Evolutionary conservation across 2,113 vertebrate species (phyloP).

Genomic region (Tupaia chinensis): DNA sequence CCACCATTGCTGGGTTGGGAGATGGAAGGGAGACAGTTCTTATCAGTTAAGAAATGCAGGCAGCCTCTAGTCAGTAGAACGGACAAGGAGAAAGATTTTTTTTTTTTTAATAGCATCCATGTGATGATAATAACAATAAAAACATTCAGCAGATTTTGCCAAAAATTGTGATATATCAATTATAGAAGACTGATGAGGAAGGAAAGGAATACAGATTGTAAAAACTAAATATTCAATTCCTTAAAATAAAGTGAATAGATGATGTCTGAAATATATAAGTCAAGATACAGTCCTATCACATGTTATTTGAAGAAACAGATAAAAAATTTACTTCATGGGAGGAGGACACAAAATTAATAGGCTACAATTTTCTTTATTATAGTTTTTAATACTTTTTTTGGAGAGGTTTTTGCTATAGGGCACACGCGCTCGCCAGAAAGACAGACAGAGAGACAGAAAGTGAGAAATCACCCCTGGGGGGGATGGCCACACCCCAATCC

Average conservation of each 20-base stretch:
- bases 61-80: background rate
- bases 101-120: background rate
- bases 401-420: no score
- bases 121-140: background rate
- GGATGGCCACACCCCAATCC: no score
- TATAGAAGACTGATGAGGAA: background rate
- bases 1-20: background rate
- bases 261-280: background rate
- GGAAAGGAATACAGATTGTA: background rate
- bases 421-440: no score
- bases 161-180: background rate
- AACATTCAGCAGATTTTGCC: background rate
- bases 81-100: background rate
- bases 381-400: background rate
- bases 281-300: background rate
- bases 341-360: background rate
- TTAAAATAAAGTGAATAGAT: background rate
- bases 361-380: background rate
- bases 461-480: no score
- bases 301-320: background rate
- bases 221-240: background rate
- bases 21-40: background rate
- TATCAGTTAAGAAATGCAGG: background rate
- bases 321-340: background rate
- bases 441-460: no score